These are phyloP conservation scores for Salvelinus alpinus DNA, from an alignment of 2,113 vertebrate genomes.

Conservation along the genomic window DNA sequence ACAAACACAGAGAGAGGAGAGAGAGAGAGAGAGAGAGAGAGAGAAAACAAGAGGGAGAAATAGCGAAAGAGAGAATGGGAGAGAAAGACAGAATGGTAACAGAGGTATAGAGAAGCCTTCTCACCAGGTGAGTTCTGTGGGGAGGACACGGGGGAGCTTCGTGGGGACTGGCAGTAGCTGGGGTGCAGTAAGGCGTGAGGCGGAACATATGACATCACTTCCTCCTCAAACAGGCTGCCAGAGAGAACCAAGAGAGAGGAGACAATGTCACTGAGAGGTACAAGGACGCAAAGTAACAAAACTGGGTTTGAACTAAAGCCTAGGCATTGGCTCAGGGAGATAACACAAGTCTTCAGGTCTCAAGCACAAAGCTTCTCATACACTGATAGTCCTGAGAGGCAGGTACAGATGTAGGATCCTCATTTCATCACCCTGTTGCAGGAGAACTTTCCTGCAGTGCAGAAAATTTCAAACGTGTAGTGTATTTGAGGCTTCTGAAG, in stretches of 20 bases:
- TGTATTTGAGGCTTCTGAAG: too few relatives aligned
- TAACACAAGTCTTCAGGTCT: too few relatives aligned
- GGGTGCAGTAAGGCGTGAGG: conserved; percentile 94
- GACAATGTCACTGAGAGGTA: too few relatives aligned
- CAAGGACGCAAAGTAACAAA: too few relatives aligned
- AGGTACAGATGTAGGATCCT: too few relatives aligned
- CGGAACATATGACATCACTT: conserved; percentile 94
- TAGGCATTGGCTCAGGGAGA: too few relatives aligned
- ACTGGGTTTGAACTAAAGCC: too few relatives aligned
- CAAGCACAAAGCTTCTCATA: too few relatives aligned
- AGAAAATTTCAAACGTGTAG: too few relatives aligned
- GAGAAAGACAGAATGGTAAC: conserved; percentile 2
- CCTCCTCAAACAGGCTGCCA: conserved; percentile 90
- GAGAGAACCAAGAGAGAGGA: conserved; percentile 20
- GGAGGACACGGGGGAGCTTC: conserved; percentile 75
- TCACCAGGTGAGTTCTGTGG: conserved; percentile 93
- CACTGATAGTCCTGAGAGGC: too few relatives aligned
- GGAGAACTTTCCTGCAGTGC: too few relatives aligned
- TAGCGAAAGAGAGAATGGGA: background rate
- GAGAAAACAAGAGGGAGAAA: background rate
- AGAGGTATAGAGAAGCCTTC: background rate
- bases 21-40: background rate
- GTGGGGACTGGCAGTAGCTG: conserved; percentile 84
- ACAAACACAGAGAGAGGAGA: background rate
- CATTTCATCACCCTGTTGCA: too few relatives aligned